Evolutionary conservation across 2,113 vertebrate species (phyloP).

Genomic region (Atlantisia rogersi): DNA sequence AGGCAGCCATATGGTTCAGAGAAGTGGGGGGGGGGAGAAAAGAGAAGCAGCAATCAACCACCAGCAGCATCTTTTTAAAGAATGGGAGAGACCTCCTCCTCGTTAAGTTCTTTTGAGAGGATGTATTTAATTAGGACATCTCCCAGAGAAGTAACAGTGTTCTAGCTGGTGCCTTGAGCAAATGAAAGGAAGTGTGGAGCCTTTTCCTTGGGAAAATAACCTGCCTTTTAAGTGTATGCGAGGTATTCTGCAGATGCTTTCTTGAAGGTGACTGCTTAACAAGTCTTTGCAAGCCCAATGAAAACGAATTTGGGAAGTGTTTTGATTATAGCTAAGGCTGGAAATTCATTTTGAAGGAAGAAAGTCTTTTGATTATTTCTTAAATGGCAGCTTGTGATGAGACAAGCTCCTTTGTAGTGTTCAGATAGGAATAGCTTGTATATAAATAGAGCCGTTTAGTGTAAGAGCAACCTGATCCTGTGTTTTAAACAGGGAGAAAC

Average conservation of each 20-base stretch:
- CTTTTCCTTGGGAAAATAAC: not conserved
- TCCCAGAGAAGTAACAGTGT: not conserved
- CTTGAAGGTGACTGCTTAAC: not conserved
- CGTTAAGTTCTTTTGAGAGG: not conserved
- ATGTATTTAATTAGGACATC: not conserved
- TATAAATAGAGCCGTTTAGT: constrained; percentile 31
- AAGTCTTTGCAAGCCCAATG: not conserved
- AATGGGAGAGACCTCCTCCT: not conserved
- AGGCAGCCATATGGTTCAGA: not conserved
- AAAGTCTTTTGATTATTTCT: constrained; percentile 29
- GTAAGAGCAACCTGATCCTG: not conserved
- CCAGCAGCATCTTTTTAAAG: not conserved
- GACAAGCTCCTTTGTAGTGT: not conserved
- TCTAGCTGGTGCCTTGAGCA: not conserved
- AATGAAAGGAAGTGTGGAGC: not conserved
- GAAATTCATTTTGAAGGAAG: not conserved
- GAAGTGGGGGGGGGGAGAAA: too few species aligned
- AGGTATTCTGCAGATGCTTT: not conserved
- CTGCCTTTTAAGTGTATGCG: not conserved
- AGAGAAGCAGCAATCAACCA: not conserved
- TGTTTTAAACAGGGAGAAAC: not conserved
- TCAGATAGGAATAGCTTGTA: not conserved
- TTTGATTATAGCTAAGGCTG: not conserved
- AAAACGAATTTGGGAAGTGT: not conserved
- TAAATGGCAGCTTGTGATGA: constrained; percentile 23